phyloP scores from a whole-genome alignment of 2,113 vertebrate genomes.

The Stomatorhinus ivindoensis region DNA sequence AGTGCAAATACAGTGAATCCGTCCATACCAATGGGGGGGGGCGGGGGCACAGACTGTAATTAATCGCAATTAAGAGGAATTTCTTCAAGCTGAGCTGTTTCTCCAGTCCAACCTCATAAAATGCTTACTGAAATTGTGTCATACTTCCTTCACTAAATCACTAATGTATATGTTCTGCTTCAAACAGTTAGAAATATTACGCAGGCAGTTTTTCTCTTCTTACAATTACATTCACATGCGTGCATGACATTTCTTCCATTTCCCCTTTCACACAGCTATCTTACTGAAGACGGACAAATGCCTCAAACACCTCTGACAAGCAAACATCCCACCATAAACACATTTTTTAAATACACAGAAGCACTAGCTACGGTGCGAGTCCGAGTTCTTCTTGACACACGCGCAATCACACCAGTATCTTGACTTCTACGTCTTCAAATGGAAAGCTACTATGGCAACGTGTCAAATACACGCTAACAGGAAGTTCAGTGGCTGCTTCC shows the following conservation, averaged over 20 bases:
- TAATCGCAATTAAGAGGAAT: background rate
- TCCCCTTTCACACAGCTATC: background rate
- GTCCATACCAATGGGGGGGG: background rate
- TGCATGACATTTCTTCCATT: background rate
- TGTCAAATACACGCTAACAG: background rate
- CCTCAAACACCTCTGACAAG: background rate
- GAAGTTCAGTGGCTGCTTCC: background rate
- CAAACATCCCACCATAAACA: background rate
- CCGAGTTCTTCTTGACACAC: background rate
- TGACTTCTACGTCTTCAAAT: background rate
- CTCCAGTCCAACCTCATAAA: background rate
- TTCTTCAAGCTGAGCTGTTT: background rate
- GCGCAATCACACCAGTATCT: background rate
- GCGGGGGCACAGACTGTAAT: slow-evolving; percentile 20
- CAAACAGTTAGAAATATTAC: background rate
- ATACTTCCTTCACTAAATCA: background rate
- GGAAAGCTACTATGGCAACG: background rate
- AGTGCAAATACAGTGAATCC: background rate
- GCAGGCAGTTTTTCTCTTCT: background rate
- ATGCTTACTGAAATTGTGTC: background rate
- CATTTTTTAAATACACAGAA: background rate
- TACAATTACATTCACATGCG: background rate
- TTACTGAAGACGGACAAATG: background rate
- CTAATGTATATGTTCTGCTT: background rate
- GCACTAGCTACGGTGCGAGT: background rate